Percentiles rank a stretch among this genome's conserved stretches.
Evolutionary conservation across 2,888 invertebrate genomes (phyloP).

Genomic region (Drosophila anomalata): DNA sequence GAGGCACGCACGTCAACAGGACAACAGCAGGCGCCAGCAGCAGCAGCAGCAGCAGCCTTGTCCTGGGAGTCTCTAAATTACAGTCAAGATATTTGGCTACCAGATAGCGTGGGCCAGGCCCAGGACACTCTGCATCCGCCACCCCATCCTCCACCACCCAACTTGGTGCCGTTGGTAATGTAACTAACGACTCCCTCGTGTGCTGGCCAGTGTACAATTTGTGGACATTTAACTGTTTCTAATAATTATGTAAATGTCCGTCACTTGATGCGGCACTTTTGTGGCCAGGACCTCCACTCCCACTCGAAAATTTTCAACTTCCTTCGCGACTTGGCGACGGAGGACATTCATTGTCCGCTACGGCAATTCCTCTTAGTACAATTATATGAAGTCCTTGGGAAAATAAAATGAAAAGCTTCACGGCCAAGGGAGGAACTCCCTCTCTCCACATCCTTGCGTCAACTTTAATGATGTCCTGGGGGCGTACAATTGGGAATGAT

Average conservation of each 20-base stretch:
- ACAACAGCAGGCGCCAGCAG: conserved; percentile 14
- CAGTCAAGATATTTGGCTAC: conserved; percentile 62
- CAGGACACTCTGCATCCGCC: conserved; percentile 23
- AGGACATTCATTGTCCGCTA: conserved; percentile 24
- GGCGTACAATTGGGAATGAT: conserved; percentile 21
- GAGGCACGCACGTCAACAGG: conserved; percentile 68
- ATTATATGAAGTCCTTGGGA: conserved; percentile 61
- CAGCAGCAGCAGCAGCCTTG: conserved; percentile 11
- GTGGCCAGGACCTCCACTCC: conserved; percentile 21
- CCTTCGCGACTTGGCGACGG: conserved; percentile 7
- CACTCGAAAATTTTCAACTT: conserved; percentile 7
- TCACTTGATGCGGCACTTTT: conserved; percentile 60
- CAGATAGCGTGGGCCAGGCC: conserved; percentile 65
- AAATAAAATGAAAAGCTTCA: conserved; percentile 31
- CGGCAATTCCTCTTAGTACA: conserved; percentile 49
- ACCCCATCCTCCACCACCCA: conserved; percentile 16
- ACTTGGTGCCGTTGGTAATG: conserved; percentile 17
- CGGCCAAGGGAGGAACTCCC: background rate
- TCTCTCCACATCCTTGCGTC: conserved; percentile 49
- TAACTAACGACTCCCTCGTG: conserved; percentile 71
- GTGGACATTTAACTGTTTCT: conserved; percentile 79
- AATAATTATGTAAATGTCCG: conserved; percentile 78
- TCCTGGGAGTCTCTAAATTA: conserved; percentile 55
- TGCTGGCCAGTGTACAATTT: conserved; percentile 63
- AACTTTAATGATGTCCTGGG: conserved; percentile 64